phyloP scores from a whole-genome alignment of 2,888 invertebrate species.

The Oligia fasciuncula region DNA sequence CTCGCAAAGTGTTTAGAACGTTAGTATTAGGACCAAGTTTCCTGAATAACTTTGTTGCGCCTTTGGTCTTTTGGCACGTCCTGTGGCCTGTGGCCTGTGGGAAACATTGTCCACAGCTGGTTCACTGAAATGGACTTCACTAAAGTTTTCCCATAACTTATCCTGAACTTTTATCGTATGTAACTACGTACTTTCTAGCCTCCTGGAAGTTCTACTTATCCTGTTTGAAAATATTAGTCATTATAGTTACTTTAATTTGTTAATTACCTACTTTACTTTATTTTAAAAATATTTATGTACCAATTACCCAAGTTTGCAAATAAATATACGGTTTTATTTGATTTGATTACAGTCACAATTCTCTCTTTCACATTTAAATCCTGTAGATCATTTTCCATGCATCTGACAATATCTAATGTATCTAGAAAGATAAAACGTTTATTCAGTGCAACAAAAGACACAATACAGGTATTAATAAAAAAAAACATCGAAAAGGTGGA shows the following conservation, averaged over 20 bases:
- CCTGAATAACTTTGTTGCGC: not conserved
- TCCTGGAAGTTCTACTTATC: not conserved
- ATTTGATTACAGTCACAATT: not conserved
- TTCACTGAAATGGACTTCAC: not conserved
- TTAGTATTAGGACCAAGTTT: constrained; percentile 4
- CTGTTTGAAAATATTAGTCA: not conserved
- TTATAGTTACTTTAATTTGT: not conserved
- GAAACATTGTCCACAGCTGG: not conserved
- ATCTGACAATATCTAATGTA: not conserved
- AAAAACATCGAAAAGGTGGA: too few relatives aligned
- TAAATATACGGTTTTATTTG: not conserved
- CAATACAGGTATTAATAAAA: too few relatives aligned
- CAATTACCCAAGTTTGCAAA: not conserved
- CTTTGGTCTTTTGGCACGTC: not conserved
- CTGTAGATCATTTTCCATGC: not conserved
- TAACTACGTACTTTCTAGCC: not conserved
- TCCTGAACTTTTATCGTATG: not conserved
- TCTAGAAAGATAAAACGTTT: too few relatives aligned
- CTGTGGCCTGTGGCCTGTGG: not conserved
- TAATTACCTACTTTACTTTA: not conserved
- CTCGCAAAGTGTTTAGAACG: not conserved
- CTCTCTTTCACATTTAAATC: not conserved
- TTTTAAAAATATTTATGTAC: not conserved
- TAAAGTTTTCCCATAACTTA: not conserved
- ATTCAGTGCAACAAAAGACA: too few relatives aligned